Evolutionary conservation across 2,888 invertebrate genomes (phyloP).

Genomic region (Andrena bicolor): DNA sequence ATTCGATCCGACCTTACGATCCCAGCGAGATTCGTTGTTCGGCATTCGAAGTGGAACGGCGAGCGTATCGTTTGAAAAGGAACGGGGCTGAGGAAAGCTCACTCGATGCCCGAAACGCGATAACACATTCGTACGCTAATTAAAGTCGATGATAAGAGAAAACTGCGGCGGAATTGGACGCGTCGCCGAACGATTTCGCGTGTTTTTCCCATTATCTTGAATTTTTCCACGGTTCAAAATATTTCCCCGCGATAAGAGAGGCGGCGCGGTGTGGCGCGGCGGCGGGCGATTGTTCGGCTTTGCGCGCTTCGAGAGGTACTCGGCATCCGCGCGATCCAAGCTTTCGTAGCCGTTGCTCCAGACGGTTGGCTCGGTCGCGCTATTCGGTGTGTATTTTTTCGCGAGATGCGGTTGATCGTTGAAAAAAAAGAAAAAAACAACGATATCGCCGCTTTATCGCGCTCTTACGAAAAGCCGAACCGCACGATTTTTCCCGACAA

Average conservation of each 20-base stretch:
- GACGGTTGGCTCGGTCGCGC: not conserved
- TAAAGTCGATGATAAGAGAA: conserved; percentile 64
- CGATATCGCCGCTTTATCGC: conserved; percentile 41
- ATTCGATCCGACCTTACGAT: conserved; percentile 9
- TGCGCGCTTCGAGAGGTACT: too few relatives aligned
- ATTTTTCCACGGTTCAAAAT: conserved; percentile 52
- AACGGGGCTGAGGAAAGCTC: conserved; percentile 54
- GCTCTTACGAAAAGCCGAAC: conserved; percentile 47
- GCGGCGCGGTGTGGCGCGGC: not conserved
- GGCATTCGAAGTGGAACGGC: not conserved
- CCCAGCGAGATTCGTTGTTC: not conserved
- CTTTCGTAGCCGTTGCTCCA: not conserved
- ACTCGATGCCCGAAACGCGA: conserved; percentile 67
- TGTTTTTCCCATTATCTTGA: conserved; percentile 62
- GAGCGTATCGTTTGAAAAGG: not conserved
- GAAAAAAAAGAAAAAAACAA: not conserved
- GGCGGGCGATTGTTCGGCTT: too few relatives aligned
- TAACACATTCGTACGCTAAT: conserved; percentile 66
- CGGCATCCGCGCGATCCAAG: not conserved
- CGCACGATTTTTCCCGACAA: conserved; percentile 36
- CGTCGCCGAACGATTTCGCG: conserved; percentile 56
- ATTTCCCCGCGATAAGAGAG: conserved; percentile 40
- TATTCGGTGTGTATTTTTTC: not conserved
- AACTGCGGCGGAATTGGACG: conserved; percentile 59
- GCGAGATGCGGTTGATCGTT: not conserved